Base-by-base conservation (phyloP, 1,140 invertebrate species). In the Bombyx mandarina region DNA sequence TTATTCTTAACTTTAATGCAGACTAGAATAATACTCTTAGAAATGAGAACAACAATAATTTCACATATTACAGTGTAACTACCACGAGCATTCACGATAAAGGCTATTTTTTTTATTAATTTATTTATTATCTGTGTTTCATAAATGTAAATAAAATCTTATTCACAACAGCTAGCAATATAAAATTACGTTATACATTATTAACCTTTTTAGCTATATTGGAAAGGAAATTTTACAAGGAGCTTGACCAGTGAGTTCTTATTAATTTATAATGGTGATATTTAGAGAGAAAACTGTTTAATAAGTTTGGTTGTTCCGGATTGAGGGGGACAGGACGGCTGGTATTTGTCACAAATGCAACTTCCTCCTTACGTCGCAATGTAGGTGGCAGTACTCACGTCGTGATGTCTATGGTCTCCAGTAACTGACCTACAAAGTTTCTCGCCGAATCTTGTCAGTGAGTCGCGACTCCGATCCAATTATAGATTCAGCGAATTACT, bases 11-110 rank as follows among this genome's bases (percentile, higher is more conserved):
- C 73, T 84, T 84, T 84, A 87, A 87, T 85, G 82, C 84, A 84
- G 88, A 89, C 88, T 89, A 89, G 88, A 86, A 89, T 89, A 89
- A 88, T 89, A 89, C 86, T 89, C 88, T 88, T 87, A 85, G 84
- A 87, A 87, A 86, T 88, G 82, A 86, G 84, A 88, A 88, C 86
- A 86, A 88, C 85, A 88, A 82, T 85, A 86, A 80, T 80, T 88
- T 88, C 81, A 83, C 79, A 79, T 84, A 69, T 82, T 78, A 82
- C 73, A 83, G 83, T 86, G 80, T 83, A 76, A 76, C 82, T 86
- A 75, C 78, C 22, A 81, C 74, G 81, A 82, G 80, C 75, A 75
- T 81, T 77, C 75, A 83, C 74, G 75, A 83, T 82, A 82, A 83
- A 82, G 70, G 77, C 78, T 86, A 86, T 82, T 83, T 51, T 35